Conservation (phyloP, 2,888 invertebrate genomes). For the Stenolophus ochropezus region DNA sequence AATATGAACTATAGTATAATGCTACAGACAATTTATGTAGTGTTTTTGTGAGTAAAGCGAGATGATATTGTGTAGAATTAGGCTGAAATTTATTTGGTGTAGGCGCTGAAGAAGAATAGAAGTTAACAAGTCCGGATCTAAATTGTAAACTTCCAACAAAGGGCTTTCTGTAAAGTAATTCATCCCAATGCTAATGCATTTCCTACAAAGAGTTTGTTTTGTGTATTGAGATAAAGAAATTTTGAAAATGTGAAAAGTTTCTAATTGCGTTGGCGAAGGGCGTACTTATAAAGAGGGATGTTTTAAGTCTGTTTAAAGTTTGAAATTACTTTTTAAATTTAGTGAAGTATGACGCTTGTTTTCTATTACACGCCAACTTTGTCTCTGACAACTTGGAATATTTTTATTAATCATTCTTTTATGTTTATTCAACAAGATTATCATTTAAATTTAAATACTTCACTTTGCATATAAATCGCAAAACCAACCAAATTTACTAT, state of each 20-base stretch:
- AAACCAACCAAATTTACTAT: background rate
- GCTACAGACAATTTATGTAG: too few species aligned
- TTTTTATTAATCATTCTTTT: slow-evolving; percentile 47
- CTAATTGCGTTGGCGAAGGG: slow-evolving; percentile 22
- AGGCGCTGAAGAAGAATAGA: background rate
- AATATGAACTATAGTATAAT: too few species aligned
- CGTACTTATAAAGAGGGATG: slow-evolving; percentile 27
- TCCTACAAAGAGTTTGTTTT: slow-evolving; percentile 13
- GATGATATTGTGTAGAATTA: background rate
- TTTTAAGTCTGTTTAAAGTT: slow-evolving; percentile 50
- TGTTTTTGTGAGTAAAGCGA: too few species aligned
- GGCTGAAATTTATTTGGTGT: background rate
- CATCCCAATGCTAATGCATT: slow-evolving; percentile 12
- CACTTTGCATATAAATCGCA: slow-evolving; percentile 13
- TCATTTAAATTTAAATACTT: slow-evolving; percentile 41
- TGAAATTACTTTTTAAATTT: slow-evolving; percentile 57
- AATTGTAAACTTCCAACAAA: background rate
- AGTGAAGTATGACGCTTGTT: slow-evolving; percentile 38
- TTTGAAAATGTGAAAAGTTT: slow-evolving; percentile 44
- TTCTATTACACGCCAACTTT: slow-evolving; percentile 47
- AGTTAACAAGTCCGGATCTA: background rate
- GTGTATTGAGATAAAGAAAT: slow-evolving; percentile 39
- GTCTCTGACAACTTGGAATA: slow-evolving; percentile 1
- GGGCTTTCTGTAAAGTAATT: background rate
- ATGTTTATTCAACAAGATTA: slow-evolving; percentile 33